These are phyloP conservation scores for Bubo blakistoni DNA, from an alignment of 2,113 vertebrate species.

Conservation along the genomic window DNA sequence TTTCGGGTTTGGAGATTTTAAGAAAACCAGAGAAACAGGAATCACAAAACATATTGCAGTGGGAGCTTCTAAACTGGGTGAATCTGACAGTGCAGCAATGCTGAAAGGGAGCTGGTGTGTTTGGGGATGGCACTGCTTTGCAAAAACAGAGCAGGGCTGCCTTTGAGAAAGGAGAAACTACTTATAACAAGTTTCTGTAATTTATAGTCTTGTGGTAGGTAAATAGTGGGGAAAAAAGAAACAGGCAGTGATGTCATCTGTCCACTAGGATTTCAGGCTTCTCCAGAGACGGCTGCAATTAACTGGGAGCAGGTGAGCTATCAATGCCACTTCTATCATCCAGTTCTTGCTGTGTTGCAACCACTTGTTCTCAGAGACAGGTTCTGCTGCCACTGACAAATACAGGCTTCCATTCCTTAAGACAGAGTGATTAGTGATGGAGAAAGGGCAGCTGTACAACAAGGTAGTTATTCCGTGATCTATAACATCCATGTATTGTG, in stretches of 20 bases:
- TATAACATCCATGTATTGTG: background rate
- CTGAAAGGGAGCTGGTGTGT: background rate
- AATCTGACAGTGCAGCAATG: background rate
- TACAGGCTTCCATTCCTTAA: background rate
- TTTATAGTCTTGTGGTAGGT: background rate
- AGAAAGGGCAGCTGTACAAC: background rate
- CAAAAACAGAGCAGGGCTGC: background rate
- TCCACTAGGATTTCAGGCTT: background rate
- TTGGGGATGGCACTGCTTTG: background rate
- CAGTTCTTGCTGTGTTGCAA: background rate
- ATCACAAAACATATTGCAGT: background rate
- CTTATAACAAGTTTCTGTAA: background rate
- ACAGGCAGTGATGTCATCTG: background rate
- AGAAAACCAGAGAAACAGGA: background rate
- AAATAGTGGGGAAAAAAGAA: background rate
- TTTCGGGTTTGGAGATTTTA: background rate
- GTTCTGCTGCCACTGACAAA: background rate
- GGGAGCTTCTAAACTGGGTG: background rate
- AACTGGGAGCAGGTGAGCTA: background rate
- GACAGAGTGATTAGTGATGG: background rate
- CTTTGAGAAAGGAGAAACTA: background rate
- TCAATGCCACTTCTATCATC: background rate
- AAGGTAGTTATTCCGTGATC: background rate
- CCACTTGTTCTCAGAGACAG: background rate
- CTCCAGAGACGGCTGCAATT: background rate